These are phyloP conservation scores for Dendrocincla tyrannina DNA, from an alignment of 2,797 vertebrate species.

Conservation along the genomic window DNA sequence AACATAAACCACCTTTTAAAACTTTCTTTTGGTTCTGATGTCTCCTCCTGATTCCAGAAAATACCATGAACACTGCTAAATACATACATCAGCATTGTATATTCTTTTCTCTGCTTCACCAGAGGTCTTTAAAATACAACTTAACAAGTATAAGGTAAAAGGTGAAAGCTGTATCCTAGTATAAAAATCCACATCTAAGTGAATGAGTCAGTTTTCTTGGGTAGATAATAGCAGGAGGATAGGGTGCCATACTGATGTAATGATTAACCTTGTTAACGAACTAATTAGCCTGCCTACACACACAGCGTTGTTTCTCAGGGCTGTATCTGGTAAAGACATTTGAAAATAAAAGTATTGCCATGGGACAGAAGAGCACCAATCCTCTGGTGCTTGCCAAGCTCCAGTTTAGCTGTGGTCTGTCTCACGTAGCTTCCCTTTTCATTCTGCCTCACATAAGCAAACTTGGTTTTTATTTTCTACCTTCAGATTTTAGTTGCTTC, in stretches of 20 bases:
- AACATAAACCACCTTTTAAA: background rate
- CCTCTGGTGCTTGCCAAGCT: background rate
- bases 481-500: background rate
- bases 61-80: background rate
- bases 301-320: background rate
- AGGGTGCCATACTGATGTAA: background rate
- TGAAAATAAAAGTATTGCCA: background rate
- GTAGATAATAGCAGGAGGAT: background rate
- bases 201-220: background rate
- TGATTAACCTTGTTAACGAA: background rate
- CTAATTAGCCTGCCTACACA: background rate
- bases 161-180: background rate
- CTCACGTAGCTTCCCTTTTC: background rate
- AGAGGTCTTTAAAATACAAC: background rate
- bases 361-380: background rate
- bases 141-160: background rate
- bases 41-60: background rate
- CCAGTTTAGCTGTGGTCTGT: background rate
- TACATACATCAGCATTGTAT: background rate
- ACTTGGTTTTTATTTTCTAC: background rate
- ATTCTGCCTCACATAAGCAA: background rate
- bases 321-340: background rate
- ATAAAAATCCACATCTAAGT: background rate
- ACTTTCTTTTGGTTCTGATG: background rate
- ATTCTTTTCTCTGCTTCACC: background rate